Percentiles rank a stretch among this genome's conserved stretches.
Evolutionary conservation across 2,797 vertebrate genomes (phyloP).

Genomic region (Gymnothorax javanicus): DNA sequence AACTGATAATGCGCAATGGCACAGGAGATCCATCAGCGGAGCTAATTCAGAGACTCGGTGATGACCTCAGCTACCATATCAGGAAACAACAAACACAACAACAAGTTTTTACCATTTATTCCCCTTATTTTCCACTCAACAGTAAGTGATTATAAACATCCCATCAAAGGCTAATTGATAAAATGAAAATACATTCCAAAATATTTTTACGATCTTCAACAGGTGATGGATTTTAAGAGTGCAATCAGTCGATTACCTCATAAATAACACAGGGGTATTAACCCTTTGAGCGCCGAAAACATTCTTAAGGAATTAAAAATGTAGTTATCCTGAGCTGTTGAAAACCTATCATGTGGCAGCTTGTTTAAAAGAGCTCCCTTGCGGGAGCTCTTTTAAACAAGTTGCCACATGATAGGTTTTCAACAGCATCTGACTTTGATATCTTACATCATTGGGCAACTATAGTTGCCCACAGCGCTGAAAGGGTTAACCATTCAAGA

Average conservation of each 20-base stretch:
- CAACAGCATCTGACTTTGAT: too few species aligned
- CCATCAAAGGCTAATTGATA: conserved; percentile 7
- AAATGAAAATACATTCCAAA: not conserved
- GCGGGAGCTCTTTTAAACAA: too few species aligned
- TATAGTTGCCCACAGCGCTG: too few species aligned
- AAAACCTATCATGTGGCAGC: too few species aligned
- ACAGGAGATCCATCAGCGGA: conserved; percentile 68
- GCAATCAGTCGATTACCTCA: not conserved
- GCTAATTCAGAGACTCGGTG: conserved; percentile 63
- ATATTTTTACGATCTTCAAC: not conserved
- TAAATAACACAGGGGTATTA: not conserved
- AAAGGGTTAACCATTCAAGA: too few species aligned
- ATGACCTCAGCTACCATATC: conserved; percentile 65
- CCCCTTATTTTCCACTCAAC: conserved; percentile 10
- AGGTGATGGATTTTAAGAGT: not conserved
- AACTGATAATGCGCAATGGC: conserved; percentile 66
- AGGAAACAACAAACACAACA: not conserved
- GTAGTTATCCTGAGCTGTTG: too few species aligned
- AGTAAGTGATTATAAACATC: conserved; percentile 25
- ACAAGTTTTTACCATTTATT: not conserved
- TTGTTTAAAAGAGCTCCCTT: too few species aligned
- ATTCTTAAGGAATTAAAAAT: too few species aligned
- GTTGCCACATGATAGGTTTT: too few species aligned
- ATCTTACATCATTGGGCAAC: too few species aligned
- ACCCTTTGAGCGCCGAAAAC: not conserved